A percentile compares a stretch with the other conserved stretches of the same genome.
Evolutionary conservation across 1,140 invertebrate species (phyloP).

Genomic region (Goniozus legneri): DNA sequence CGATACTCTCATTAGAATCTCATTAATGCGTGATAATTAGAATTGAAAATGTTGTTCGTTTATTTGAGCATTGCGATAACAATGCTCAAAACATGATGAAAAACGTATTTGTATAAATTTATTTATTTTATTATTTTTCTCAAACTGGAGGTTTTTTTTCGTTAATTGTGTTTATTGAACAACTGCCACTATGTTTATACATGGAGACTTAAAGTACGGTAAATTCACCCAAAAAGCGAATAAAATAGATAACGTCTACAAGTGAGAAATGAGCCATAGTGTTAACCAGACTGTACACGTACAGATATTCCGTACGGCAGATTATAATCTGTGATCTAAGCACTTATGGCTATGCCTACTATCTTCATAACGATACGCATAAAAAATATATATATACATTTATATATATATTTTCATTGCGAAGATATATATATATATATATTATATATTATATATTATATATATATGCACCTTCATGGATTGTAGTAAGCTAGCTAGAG

Average conservation of each 20-base stretch:
- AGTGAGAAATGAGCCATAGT: conserved; percentile 49
- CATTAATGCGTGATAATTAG: too few relatives aligned
- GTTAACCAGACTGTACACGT: conserved; percentile 45
- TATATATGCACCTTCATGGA: conserved; percentile 32
- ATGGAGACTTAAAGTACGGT: conserved; percentile 23
- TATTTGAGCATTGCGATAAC: too few relatives aligned
- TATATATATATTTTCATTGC: conserved; percentile 34
- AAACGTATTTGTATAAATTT: too few relatives aligned
- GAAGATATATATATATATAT: conserved; percentile 39
- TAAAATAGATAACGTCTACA: conserved; percentile 22
- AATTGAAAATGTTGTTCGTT: too few relatives aligned
- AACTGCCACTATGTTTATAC: conserved; percentile 32
- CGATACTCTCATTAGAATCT: too few relatives aligned
- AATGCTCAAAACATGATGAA: too few relatives aligned
- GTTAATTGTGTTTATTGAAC: too few relatives aligned
- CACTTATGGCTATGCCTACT: conserved; percentile 54
- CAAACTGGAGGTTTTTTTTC: too few relatives aligned
- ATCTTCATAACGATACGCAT: conserved; percentile 49
- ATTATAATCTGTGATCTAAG: conserved; percentile 55
- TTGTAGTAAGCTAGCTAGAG: conserved; percentile 43
- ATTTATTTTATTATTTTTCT: too few relatives aligned
- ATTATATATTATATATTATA: conserved; percentile 29
- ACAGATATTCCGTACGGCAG: conserved; percentile 44
- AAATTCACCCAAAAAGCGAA: conserved; percentile 16
- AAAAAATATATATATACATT: conserved; percentile 36